Evolutionary conservation across 2,113 vertebrate genomes (phyloP).

Genomic region (Phalacrocorax carbo): DNA sequence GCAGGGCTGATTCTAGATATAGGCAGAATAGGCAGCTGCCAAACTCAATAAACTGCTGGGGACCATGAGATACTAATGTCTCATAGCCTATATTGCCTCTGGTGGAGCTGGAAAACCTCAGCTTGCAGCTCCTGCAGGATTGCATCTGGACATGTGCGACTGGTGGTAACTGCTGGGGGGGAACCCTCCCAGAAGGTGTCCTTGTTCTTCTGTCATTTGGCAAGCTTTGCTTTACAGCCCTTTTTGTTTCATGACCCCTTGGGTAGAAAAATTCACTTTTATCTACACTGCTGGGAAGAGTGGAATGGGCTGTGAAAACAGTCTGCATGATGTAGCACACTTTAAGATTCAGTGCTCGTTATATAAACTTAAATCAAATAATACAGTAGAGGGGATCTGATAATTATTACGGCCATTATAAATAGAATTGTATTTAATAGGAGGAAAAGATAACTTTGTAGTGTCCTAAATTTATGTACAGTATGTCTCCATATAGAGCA

Average conservation of each 20-base stretch:
- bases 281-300: not conserved
- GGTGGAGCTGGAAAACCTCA: not conserved
- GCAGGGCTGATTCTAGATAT: not conserved
- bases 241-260: not conserved
- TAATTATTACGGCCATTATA: not conserved
- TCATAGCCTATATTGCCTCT: not conserved
- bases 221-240: not conserved
- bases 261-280: not conserved
- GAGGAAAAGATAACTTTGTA: not conserved
- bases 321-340: not conserved
- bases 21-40: not conserved
- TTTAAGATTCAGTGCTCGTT: not conserved
- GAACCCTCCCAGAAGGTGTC: not conserved
- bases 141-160: not conserved
- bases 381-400: not conserved
- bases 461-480: not conserved
- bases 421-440: not conserved
- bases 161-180: not conserved
- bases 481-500: not conserved
- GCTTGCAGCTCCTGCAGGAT: not conserved
- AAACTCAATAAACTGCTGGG: not conserved
- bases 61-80: not conserved
- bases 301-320: not conserved
- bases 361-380: not conserved
- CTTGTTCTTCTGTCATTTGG: not conserved